Evolutionary conservation across 2,797 vertebrate genomes (phyloP).

Genomic region (Notamacropus eugenii): DNA sequence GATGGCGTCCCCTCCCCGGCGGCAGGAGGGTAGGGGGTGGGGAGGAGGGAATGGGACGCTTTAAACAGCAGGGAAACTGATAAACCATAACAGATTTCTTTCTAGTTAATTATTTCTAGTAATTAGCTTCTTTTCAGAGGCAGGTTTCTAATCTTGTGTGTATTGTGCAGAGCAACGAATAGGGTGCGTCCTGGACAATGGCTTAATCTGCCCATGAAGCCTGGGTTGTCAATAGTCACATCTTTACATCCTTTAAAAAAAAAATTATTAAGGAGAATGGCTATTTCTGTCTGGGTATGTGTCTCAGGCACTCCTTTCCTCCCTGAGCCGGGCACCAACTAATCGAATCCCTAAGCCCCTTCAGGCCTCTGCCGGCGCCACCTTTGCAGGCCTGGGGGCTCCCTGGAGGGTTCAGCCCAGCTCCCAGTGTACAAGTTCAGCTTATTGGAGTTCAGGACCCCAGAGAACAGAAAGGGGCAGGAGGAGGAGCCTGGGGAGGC

Average conservation of each 20-base stretch:
- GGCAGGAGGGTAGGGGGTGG: not conserved
- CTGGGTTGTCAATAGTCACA: not conserved
- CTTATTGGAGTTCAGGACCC: not conserved
- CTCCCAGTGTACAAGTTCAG: not conserved
- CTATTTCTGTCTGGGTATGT: not conserved
- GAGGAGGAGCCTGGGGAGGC: not conserved
- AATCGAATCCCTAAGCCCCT: not conserved
- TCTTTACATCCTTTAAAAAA: constrained; percentile 2
- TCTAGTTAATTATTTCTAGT: constrained; percentile 82
- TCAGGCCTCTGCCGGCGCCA: not conserved
- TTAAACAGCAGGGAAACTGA: constrained; percentile 67
- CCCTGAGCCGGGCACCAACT: not conserved
- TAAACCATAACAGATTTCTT: constrained; percentile 78
- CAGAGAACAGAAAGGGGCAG: not conserved
- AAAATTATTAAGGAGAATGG: not conserved
- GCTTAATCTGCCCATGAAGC: constrained; percentile 58
- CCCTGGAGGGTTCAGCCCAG: not conserved
- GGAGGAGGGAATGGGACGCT: constrained; percentile 19
- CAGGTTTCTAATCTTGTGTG: constrained; percentile 73
- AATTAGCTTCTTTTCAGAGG: constrained; percentile 82
- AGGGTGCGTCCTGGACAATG: constrained; percentile 72
- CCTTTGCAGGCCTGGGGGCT: not conserved
- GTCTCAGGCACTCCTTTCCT: not conserved
- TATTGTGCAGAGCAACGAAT: constrained; percentile 69
- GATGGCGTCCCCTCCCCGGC: constrained; percentile 5